Evolutionary conservation across 2,888 invertebrate species (phyloP).

Genomic region (Hydriomena furcata): DNA sequence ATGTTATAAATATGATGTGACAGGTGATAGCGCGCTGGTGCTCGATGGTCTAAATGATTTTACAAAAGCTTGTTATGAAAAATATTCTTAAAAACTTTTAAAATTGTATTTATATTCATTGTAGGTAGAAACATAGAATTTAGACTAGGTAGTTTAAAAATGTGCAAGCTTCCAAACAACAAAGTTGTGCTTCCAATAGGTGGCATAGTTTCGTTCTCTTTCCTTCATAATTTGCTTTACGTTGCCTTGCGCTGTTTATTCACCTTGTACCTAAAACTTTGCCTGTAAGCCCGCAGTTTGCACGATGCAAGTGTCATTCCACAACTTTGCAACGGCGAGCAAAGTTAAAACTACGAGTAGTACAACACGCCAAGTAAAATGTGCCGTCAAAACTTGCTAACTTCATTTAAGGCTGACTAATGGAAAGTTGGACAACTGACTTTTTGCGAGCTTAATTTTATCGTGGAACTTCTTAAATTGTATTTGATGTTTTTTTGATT

Average conservation of each 20-base stretch:
- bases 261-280: conserved; percentile 28
- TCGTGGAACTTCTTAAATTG: conserved; percentile 29
- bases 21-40: no score
- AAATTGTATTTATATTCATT: no score
- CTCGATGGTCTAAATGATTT: no score
- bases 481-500: conserved; percentile 28
- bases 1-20: no score
- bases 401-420: conserved; percentile 37
- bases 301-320: conserved; percentile 39
- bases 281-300: conserved; percentile 30
- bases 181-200: no score
- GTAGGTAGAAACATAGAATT: no score
- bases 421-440: conserved; percentile 35
- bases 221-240: conserved; percentile 5
- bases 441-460: conserved; percentile 37
- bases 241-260: conserved; percentile 18
- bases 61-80: no score
- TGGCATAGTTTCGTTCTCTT: not conserved
- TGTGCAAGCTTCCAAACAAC: no score
- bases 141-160: no score
- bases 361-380: conserved; percentile 40
- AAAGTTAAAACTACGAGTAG: conserved; percentile 34
- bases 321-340: conserved; percentile 31
- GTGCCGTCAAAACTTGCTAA: conserved; percentile 38
- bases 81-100: no score